Evolutionary conservation across 2,113 vertebrate species (phyloP), one percentile per base, ranked within the genome.

Genomic region (Psilopogon haemacephalus): DNA sequence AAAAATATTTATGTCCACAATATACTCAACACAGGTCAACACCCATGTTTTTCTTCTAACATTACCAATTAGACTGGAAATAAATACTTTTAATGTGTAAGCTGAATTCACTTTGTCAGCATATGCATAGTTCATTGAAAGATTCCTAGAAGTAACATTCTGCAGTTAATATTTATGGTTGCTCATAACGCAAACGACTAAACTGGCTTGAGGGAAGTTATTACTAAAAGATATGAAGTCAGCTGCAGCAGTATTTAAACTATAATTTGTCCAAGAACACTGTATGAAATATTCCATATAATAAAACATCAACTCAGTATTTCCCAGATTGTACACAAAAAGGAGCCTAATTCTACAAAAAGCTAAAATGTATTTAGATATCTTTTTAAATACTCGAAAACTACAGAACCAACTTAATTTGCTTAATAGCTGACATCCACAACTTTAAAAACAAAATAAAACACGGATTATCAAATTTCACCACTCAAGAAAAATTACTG

Each of bases 31-130:
- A 93, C 81, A 97, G 88, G 85, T 94, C 74, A 76, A 94, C 93
- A 95, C 91, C 93, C 82, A 10, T 63, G 81, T 23, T 82, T 95
- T 97, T 91, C 94, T 93, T 94, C 94, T 70, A 93, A 90, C 95
- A 95, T 90, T 84, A 77, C 93, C 95, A 97, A 97, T 97, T 98
- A 97, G 86, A 96, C 68, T 84, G 88, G 75, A 97, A 97, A 97
- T 97, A 78, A 97, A 97, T 94, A 95, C 71, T 97, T 96, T 73
- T 96, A 38, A 96, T 86, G 88, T 85, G 82, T 68, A 96, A 97
- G 80, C 71, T 77, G 92, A 97, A 96, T 90, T 79, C 48, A 91
- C 68, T 91, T 91, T 69, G 78, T 96, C 81, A 69, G 76, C 38
- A 74, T 84, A 72, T 18, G 68, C 67, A 82, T 9, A 86, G 80